Percentiles rank a stretch among this genome's conserved stretches.
Evolutionary conservation across 1,140 invertebrate species (phyloP).

Genomic region (Choristoneura fumiferana): DNA sequence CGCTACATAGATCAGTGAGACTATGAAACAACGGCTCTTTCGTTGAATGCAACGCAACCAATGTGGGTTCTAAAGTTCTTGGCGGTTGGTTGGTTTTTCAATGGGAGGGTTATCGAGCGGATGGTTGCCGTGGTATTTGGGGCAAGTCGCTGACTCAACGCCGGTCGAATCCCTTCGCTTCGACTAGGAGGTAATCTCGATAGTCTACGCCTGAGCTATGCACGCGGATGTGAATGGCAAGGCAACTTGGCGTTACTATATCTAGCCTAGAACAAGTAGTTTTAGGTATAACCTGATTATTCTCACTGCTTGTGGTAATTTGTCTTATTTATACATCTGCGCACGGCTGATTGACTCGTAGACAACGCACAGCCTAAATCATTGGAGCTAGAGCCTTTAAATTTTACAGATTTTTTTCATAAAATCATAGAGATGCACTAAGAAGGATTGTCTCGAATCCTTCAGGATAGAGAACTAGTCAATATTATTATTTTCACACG

Average conservation of each 20-base stretch:
- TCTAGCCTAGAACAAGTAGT: not conserved
- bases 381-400: too few species aligned
- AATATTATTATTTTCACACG: too few species aligned
- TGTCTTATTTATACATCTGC: too few species aligned
- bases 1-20: conserved; percentile 45
- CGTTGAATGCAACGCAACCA: conserved; percentile 27
- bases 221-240: conserved; percentile 25
- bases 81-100: conserved; percentile 40
- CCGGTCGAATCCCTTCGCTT: conserved; percentile 66
- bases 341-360: too few species aligned
- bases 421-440: too few species aligned
- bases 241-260: conserved; percentile 13
- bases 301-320: too few species aligned
- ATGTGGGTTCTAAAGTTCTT: conserved; percentile 33
- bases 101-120: conserved; percentile 38
- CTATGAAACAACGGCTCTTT: conserved; percentile 65
- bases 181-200: conserved; percentile 48
- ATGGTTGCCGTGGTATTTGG: conserved; percentile 73
- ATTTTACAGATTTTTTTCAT: too few species aligned
- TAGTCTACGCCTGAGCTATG: conserved; percentile 10
- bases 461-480: too few species aligned
- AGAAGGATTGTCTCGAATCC: too few species aligned
- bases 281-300: too few species aligned
- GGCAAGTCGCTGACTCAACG: conserved; percentile 71
- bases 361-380: too few species aligned